These are phyloP conservation scores for Phrynosoma platyrhinos DNA, from an alignment of 2,113 vertebrate species.

Conservation along the genomic window DNA sequence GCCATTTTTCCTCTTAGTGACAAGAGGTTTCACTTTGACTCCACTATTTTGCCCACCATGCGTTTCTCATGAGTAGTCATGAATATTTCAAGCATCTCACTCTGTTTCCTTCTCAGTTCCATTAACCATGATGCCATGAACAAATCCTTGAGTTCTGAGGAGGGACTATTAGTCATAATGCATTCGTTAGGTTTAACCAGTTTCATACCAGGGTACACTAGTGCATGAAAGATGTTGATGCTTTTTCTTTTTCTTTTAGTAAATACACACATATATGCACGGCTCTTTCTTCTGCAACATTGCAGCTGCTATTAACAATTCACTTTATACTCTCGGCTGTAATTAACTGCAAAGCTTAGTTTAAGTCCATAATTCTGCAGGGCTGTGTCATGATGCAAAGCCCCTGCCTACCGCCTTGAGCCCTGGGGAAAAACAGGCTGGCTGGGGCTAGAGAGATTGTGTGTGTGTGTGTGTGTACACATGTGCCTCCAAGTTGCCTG, in stretches of 20 bases:
- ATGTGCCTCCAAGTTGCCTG: too few relatives aligned
- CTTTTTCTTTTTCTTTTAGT: neutral
- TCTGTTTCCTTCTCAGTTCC: conserved; percentile 4
- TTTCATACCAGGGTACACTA: neutral
- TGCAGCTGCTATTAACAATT: conserved; percentile 4
- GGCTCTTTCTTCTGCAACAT: neutral
- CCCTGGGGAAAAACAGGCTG: neutral
- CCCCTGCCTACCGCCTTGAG: neutral
- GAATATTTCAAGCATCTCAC: conserved; percentile 17
- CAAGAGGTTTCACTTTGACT: neutral
- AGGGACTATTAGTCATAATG: neutral
- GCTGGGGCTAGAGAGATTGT: neutral
- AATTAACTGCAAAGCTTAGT: neutral
- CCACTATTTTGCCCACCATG: neutral
- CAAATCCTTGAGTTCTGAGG: neutral
- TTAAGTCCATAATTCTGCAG: neutral
- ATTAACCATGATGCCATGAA: neutral
- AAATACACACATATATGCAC: neutral
- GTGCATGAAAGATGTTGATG: neutral
- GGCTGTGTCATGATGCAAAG: neutral
- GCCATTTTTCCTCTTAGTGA: neutral
- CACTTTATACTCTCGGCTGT: neutral
- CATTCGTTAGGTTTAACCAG: conserved; percentile 2
- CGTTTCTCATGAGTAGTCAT: conserved; percentile 18
- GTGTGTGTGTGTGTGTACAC: too few relatives aligned